Conservation (phyloP, 2,113 vertebrate species). For the Prinia subflava region DNA sequence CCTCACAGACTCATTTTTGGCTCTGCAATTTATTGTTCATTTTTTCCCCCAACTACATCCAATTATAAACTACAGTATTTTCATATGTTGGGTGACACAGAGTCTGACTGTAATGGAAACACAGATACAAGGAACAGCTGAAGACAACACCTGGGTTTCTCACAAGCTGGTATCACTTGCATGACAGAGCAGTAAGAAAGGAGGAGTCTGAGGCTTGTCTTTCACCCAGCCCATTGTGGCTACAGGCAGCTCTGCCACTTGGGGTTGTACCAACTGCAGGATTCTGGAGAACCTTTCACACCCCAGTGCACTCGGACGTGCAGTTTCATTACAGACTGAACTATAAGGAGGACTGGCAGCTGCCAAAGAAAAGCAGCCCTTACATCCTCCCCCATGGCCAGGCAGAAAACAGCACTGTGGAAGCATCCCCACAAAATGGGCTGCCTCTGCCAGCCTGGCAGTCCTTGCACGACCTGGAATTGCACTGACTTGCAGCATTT, state of each 20-base stretch:
- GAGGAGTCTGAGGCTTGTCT: background rate
- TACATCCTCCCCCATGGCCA: rapidly evolving
- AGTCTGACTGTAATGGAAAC: background rate
- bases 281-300: background rate
- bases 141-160: background rate
- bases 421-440: background rate
- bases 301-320: background rate
- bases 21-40: background rate
- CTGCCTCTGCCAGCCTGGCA: background rate
- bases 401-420: background rate
- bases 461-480: background rate
- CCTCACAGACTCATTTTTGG: background rate
- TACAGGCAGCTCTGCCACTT: background rate
- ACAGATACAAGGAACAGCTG: background rate
- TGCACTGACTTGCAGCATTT: background rate
- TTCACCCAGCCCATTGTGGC: background rate
- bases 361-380: background rate
- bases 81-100: background rate
- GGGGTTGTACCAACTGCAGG: background rate
- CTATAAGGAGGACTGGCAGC: background rate
- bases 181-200: background rate
- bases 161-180: background rate
- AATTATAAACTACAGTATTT: background rate
- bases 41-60: background rate
- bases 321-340: background rate